Base-by-base conservation (phyloP, 2,888 invertebrate genomes). In the Drosophila putrida region DNA sequence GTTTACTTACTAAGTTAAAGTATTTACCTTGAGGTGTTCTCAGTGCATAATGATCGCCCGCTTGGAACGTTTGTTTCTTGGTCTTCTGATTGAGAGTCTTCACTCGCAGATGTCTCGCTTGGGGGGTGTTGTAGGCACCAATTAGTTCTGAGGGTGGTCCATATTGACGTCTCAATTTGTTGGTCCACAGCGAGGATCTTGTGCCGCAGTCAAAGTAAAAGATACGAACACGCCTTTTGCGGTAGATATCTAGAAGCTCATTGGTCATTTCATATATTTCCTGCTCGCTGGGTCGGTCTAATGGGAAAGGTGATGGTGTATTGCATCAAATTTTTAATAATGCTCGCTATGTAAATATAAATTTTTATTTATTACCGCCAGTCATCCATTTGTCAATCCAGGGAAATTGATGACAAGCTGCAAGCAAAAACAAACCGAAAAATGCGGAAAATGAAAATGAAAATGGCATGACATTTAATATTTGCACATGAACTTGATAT, bases 21-120 rank as follows among this genome's bases (percentile, higher is more conserved):
- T 0, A 9, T 59, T 57, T 71, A 92, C 92, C 92, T 78, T 91
- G 88, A 4, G 88, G 78, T 4, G 90, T 91, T 15, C 92, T 80
- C 11, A 92, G 57, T 0, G 89, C 88, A 71, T 90, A 91, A 64
- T 91, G 92, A 84, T 92, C 92, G 2, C 91, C 92, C 0, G 90
- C 78, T 8, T 79, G 82, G 62, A 92, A 92, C 43, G 44, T 67
- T 3, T 62, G 41, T 9, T 66, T 65, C 33, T 82, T 89, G 1
- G 65, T 66, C 35, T 78, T 65, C 27, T 58, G 57, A 4, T 76
- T 63, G 5, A 90, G 50, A 0, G 89, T 76, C 4, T 80, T 72
- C 4, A 92, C 69, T 4, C 91, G 80, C 46, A 91, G 47, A 50
- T 82, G 76, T 9, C 80, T 73, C 1, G 92, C 91, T 0, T 76